These are phyloP conservation scores for Camponotus floridanus DNA, from an alignment of 1,140 invertebrate species.

Conservation along the genomic window DNA sequence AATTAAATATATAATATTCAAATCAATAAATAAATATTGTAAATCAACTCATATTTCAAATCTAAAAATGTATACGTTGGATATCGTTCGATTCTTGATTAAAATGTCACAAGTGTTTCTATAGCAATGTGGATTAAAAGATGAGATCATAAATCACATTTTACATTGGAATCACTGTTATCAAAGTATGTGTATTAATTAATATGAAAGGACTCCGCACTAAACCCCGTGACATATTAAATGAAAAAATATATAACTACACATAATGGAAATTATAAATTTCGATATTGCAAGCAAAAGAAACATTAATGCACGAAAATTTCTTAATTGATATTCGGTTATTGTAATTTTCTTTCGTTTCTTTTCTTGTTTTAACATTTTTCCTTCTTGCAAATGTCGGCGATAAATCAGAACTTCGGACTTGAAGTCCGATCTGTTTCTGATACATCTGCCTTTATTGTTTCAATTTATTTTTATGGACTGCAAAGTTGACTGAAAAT, in stretches of 20 bases:
- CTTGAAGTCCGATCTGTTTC: not conserved
- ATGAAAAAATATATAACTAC: not conserved
- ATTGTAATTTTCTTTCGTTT: not conserved
- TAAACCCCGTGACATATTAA: too few relatives aligned
- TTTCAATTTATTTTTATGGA: conserved; percentile 30
- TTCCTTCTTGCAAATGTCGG: conserved; percentile 6
- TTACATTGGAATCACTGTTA: not conserved
- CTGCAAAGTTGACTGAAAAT: conserved; percentile 45
- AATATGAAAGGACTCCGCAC: too few relatives aligned
- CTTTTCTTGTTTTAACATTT: not conserved
- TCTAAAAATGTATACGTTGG: conserved; percentile 5
- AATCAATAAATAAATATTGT: not conserved
- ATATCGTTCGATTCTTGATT: conserved; percentile 17
- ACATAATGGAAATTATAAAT: not conserved
- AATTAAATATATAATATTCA: conserved; percentile 8
- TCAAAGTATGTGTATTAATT: conserved; percentile 11
- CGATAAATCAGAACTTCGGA: not conserved
- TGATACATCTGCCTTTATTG: conserved; percentile 25
- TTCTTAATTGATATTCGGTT: not conserved
- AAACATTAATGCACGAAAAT: not conserved
- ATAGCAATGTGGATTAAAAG: conserved; percentile 11
- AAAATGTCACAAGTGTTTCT: conserved; percentile 27
- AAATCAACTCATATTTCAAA: too few relatives aligned
- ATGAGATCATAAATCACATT: not conserved
- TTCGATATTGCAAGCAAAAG: not conserved